Evolutionary conservation across 2,888 invertebrate genomes (phyloP).

Genomic region (Schrankia costaestrigalis): DNA sequence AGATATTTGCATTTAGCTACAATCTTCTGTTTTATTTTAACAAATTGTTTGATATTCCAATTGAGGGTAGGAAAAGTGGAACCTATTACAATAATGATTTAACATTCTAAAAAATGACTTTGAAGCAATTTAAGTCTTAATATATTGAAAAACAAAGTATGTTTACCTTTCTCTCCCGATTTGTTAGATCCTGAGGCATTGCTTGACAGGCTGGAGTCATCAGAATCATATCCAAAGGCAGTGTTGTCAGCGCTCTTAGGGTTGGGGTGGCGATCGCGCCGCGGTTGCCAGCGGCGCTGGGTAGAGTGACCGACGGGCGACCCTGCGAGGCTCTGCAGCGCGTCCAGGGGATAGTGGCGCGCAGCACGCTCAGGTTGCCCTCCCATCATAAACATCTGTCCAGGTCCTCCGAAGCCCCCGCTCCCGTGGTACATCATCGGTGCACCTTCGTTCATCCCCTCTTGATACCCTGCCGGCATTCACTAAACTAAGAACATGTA

Average conservation of each 20-base stretch:
- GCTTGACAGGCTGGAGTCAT: conserved; percentile 75
- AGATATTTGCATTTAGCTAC: too few relatives aligned
- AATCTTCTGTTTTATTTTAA: too few relatives aligned
- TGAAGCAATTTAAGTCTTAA: too few relatives aligned
- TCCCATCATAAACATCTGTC: conserved; percentile 54
- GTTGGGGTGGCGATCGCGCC: conserved; percentile 47
- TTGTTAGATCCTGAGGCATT: conserved; percentile 73
- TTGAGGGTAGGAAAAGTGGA: too few relatives aligned
- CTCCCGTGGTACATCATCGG: conserved; percentile 66
- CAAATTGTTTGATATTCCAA: too few relatives aligned
- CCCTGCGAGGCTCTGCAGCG: conserved; percentile 47
- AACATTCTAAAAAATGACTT: too few relatives aligned
- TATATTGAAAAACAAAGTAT: too few relatives aligned
- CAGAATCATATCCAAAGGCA: conserved; percentile 72
- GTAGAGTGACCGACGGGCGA: conserved; percentile 41
- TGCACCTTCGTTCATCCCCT: conserved; percentile 65
- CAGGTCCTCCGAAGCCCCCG: conserved; percentile 54
- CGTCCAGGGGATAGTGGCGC: conserved; percentile 60
- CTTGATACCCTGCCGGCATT: conserved; percentile 42
- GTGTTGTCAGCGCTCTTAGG: conserved; percentile 48
- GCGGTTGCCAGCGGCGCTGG: conserved; percentile 53
- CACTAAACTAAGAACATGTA: conserved; percentile 30
- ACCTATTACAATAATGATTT: conserved; percentile 13
- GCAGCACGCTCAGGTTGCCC: conserved; percentile 51
- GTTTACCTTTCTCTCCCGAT: conserved; percentile 67